A percentile compares a stretch with the other conserved stretches of the same genome.
phyloP scores from a whole-genome alignment of 2,113 vertebrate genomes.

The Tursiops truncatus region DNA sequence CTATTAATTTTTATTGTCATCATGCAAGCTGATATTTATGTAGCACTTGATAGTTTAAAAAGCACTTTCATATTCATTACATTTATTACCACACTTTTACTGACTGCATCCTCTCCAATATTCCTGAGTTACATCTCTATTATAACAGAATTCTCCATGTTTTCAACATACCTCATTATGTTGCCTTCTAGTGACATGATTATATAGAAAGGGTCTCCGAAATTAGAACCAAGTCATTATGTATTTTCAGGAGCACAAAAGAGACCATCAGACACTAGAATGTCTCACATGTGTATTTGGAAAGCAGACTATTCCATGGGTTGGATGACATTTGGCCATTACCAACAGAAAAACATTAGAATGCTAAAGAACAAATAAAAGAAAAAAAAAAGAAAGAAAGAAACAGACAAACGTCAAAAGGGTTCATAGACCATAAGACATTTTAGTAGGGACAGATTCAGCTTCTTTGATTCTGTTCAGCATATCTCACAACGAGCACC shows the following conservation, averaged over 20 bases:
- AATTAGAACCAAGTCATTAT: conserved; percentile 70
- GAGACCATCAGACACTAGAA: conserved; percentile 43
- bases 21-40: background rate
- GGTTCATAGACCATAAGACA: background rate
- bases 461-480: conserved; percentile 58
- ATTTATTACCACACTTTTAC: background rate
- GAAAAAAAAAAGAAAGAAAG: background rate
- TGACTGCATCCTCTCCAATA: background rate
- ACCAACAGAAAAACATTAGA: conserved; percentile 69
- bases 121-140: background rate
- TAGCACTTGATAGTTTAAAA: background rate
- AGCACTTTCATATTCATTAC: background rate
- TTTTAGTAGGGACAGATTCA: conserved; percentile 73
- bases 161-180: conserved; percentile 27
- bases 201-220: conserved; percentile 69
- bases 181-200: conserved; percentile 51
- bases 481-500: conserved; percentile 53
- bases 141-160: background rate
- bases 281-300: background rate
- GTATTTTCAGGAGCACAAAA: conserved; percentile 71
- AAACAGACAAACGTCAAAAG: background rate
- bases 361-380: conserved; percentile 47
- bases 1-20: background rate
- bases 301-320: background rate
- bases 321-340: conserved; percentile 64